Percentiles rank a stretch among this genome's conserved stretches.
These are phyloP conservation scores for Onthophagus sagittarius DNA, from an alignment of 2,888 invertebrate genomes.

Conservation along the genomic window DNA sequence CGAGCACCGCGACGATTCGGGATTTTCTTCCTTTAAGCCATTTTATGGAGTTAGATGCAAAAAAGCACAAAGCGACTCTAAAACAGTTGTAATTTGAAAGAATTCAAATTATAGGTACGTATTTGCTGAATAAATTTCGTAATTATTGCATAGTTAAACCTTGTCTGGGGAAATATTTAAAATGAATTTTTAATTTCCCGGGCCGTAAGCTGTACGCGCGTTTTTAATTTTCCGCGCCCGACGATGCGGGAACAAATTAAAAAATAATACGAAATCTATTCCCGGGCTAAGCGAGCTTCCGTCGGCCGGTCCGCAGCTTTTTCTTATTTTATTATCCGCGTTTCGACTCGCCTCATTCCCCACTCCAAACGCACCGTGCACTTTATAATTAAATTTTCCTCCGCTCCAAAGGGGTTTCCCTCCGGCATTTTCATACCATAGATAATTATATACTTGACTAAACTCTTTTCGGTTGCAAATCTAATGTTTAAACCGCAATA, in stretches of 20 bases:
- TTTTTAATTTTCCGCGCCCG: background rate
- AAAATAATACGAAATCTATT: background rate
- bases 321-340: background rate
- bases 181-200: background rate
- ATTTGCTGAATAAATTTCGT: background rate
- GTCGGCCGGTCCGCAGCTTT: background rate
- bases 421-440: background rate
- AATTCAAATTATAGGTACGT: too few relatives aligned
- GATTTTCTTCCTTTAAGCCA: background rate
- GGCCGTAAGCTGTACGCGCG: background rate
- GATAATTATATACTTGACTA: background rate
- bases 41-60: background rate
- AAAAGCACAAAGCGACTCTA: background rate
- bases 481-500: too few relatives aligned
- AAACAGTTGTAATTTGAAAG: too few relatives aligned
- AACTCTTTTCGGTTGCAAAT: background rate
- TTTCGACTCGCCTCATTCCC: background rate
- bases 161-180: background rate
- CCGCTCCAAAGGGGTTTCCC: background rate
- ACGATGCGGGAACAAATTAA: background rate
- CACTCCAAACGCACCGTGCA: background rate
- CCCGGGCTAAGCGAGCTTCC: background rate
- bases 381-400: background rate
- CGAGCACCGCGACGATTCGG: background rate
- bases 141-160: background rate